Conservation (phyloP, 2,797 vertebrate genomes). For the Crocodylus rhombifer region DNA sequence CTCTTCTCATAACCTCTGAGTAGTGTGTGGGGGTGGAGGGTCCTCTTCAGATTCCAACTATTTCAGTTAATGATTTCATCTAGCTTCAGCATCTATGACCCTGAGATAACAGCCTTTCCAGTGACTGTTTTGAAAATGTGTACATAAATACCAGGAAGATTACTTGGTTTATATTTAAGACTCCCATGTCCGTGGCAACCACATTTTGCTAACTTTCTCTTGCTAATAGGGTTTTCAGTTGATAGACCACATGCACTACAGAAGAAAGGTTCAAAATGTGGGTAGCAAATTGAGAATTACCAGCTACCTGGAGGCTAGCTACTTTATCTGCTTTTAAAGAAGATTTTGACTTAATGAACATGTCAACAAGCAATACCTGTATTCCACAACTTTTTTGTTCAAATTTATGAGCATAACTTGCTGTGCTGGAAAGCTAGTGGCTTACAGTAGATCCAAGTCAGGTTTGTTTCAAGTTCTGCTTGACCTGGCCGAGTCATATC, state of each 20-base stretch:
- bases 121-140: neutral
- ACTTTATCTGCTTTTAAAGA: neutral
- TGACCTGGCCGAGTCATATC: too few species aligned
- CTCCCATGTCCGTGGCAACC: neutral
- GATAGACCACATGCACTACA: neutral
- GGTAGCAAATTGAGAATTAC: neutral
- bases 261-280: neutral
- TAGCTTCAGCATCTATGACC: neutral
- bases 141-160: neutral
- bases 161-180: neutral
- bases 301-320: neutral
- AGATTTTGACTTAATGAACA: neutral
- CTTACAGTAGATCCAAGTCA: neutral
- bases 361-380: too few species aligned
- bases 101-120: neutral
- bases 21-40: too few species aligned
- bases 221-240: neutral
- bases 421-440: neutral
- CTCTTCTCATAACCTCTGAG: too few species aligned
- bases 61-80: neutral
- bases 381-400: neutral
- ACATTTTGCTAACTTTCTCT: neutral
- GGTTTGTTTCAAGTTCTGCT: neutral
- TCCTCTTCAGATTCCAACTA: too few species aligned
- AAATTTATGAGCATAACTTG: neutral